A percentile compares a stretch with the other conserved stretches of the same genome.
phyloP scores from a whole-genome alignment of 1,140 invertebrate genomes.

The Drosophila pectinifera region DNA sequence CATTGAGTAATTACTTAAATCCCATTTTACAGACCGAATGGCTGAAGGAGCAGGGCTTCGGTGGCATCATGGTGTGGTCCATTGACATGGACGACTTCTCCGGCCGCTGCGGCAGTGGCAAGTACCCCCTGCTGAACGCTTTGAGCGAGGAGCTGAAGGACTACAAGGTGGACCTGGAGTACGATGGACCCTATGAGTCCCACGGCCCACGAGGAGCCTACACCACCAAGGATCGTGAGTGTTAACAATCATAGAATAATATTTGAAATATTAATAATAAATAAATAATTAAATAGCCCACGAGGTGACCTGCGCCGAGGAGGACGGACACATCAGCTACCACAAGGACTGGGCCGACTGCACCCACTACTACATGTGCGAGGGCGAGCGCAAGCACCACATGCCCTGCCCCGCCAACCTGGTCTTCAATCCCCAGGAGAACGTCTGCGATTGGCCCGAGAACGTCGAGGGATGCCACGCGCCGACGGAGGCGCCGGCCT shows the following conservation, averaged over 20 bases:
- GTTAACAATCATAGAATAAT: too few relatives aligned
- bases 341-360: slow-evolving; percentile 96
- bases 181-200: slow-evolving; percentile 94
- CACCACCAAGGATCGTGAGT: slow-evolving; percentile 95
- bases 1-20: neutral
- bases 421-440: slow-evolving; percentile 96
- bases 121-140: slow-evolving; percentile 95
- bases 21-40: slow-evolving; percentile 91
- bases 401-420: slow-evolving; percentile 98
- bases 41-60: slow-evolving; percentile 96
- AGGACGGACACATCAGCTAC: slow-evolving; percentile 97
- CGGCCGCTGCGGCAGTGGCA: slow-evolving; percentile 94
- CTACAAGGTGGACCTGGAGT: slow-evolving; percentile 94
- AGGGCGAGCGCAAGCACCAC: slow-evolving; percentile 97
- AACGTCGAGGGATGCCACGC: slow-evolving; percentile 95
- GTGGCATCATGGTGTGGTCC: slow-evolving; percentile 99
- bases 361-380: slow-evolving; percentile 97
- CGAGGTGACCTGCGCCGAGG: slow-evolving; percentile 95
- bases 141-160: slow-evolving; percentile 94
- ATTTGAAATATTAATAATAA: neutral
- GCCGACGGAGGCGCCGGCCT: slow-evolving; percentile 90
- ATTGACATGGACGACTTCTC: slow-evolving; percentile 98
- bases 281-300: slow-evolving; percentile 87
- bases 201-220: slow-evolving; percentile 90
- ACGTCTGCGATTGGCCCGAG: slow-evolving; percentile 98